Evolutionary conservation across 1,140 invertebrate species (phyloP).

Genomic region (Drosophila varians): DNA sequence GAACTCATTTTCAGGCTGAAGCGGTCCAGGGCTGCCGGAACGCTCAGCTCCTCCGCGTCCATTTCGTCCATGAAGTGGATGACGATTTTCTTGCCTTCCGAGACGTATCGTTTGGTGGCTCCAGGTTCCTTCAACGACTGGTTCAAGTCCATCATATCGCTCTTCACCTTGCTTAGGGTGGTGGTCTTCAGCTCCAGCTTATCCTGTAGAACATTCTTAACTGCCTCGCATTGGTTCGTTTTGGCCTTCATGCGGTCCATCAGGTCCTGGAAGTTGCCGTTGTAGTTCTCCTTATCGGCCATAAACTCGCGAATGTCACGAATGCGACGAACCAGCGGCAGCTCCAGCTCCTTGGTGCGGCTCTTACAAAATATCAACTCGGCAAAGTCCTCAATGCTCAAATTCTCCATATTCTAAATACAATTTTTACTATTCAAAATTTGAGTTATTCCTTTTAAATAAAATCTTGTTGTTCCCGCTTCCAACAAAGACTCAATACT

Average conservation of each 20-base stretch:
- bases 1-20: constrained; percentile 37
- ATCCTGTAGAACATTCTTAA: constrained; percentile 9
- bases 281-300: constrained; percentile 11
- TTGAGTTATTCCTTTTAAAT: neutral
- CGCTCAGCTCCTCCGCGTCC: constrained; percentile 24
- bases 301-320: constrained; percentile 28
- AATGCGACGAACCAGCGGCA: constrained; percentile 40
- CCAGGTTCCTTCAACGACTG: no score
- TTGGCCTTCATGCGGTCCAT: constrained; percentile 7
- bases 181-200: constrained; percentile 19
- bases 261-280: constrained; percentile 23
- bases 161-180: constrained; percentile 30
- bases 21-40: constrained; percentile 23
- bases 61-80: constrained; percentile 40
- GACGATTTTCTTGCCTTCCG: neutral
- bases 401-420: constrained; percentile 8
- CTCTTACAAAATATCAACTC: constrained; percentile 14
- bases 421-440: neutral
- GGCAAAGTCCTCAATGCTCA: neutral
- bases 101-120: neutral
- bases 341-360: neutral
- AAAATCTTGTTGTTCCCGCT: neutral
- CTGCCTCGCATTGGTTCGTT: constrained; percentile 19
- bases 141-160: constrained; percentile 38
- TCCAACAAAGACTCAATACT: neutral